Evolutionary conservation across 1,140 invertebrate genomes (phyloP).

Genomic region (Galleria mellonella): DNA sequence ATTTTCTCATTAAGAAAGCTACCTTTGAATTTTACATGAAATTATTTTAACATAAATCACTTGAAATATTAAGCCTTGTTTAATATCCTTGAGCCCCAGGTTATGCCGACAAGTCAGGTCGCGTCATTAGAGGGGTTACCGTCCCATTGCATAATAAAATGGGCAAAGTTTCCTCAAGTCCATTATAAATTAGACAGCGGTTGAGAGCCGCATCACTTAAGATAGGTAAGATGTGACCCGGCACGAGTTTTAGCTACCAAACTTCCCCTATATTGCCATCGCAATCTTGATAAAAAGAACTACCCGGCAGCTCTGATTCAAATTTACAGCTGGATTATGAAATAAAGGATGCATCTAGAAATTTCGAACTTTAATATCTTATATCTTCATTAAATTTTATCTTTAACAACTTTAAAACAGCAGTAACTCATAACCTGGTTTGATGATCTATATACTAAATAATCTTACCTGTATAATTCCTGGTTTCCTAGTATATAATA

Average conservation of each 20-base stretch:
- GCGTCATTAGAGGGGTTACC: conserved; percentile 67
- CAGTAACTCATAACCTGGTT: too few relatives aligned
- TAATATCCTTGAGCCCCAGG: conserved; percentile 47
- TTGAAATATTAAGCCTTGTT: conserved; percentile 43
- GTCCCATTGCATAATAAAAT: conserved; percentile 73
- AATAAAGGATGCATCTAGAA: conserved; percentile 47
- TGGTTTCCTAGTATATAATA: too few relatives aligned
- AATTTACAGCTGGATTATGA: conserved; percentile 58
- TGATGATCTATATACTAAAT: too few relatives aligned
- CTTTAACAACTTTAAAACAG: neutral
- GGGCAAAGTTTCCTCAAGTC: conserved; percentile 70
- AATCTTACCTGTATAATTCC: neutral
- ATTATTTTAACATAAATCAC: conserved; percentile 32
- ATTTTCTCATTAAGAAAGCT: neutral
- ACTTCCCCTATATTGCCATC: conserved; percentile 59
- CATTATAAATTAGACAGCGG: conserved; percentile 74
- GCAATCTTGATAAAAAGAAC: conserved; percentile 72
- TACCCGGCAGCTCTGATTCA: conserved; percentile 48
- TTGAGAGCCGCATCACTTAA: conserved; percentile 70
- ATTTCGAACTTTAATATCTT: conserved; percentile 29
- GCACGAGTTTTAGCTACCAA: conserved; percentile 60
- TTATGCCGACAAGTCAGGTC: conserved; percentile 52
- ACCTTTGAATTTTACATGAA: conserved; percentile 8
- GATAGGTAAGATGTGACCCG: conserved; percentile 72
- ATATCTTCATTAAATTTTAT: conserved; percentile 12